These are phyloP conservation scores for Papilio protenor DNA, from an alignment of 2,888 invertebrate genomes.

Conservation along the genomic window DNA sequence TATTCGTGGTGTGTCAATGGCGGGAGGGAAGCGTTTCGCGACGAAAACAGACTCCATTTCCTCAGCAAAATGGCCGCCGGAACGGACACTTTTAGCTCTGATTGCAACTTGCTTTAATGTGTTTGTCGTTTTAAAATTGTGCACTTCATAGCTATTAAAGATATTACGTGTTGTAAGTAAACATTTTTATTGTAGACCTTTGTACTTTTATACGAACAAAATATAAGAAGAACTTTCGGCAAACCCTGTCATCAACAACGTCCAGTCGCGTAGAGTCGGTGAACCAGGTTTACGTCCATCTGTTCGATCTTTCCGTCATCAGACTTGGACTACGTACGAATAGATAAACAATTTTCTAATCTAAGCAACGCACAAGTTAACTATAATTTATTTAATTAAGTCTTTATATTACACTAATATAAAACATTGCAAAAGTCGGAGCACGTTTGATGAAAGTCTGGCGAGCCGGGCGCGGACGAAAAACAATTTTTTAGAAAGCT, in stretches of 20 bases:
- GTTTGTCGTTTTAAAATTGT: conserved; percentile 56
- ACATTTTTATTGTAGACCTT: background rate
- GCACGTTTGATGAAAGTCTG: background rate
- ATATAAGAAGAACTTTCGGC: background rate
- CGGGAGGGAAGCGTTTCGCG: conserved; percentile 18
- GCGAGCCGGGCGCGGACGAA: background rate
- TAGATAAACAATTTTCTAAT: background rate
- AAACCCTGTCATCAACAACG: no score
- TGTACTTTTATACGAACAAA: background rate
- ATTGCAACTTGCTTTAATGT: conserved; percentile 71
- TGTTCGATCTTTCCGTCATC: no score
- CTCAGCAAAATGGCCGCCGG: conserved; percentile 79
- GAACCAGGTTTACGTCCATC: no score
- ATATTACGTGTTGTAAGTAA: background rate
- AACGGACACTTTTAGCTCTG: conserved; percentile 59
- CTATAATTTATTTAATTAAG: background rate
- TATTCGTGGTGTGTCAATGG: background rate
- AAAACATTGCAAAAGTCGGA: background rate
- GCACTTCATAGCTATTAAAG: background rate
- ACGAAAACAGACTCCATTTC: conserved; percentile 64
- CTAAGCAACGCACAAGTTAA: background rate
- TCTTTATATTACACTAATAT: background rate
- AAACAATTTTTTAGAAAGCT: conserved; percentile 63
- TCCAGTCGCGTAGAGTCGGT: no score
- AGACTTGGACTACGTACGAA: no score